Evolutionary conservation across 1,140 invertebrate species (phyloP).

Genomic region (Dufourea novaeangliae): DNA sequence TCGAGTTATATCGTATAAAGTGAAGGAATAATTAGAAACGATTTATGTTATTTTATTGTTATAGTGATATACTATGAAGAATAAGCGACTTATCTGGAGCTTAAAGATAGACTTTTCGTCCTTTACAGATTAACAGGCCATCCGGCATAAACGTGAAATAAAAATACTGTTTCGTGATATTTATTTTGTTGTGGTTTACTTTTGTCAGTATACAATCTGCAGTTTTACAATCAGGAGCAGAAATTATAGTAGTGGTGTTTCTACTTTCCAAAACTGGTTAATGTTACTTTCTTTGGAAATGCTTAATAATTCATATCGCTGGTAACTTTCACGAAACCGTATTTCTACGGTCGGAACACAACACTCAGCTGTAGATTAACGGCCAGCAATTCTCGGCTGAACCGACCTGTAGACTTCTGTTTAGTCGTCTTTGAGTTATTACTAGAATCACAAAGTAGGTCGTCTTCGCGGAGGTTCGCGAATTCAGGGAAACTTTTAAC

Average conservation of each 20-base stretch:
- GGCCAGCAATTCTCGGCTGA: not conserved
- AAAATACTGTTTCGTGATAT: no score
- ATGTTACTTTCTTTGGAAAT: not conserved
- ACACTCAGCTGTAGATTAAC: not conserved
- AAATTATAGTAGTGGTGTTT: not conserved
- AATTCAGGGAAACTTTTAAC: conserved; percentile 19
- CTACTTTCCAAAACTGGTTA: not conserved
- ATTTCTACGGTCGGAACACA: not conserved
- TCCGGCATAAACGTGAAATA: no score
- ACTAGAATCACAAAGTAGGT: conserved; percentile 32
- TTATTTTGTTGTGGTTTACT: no score
- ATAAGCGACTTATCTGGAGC: no score
- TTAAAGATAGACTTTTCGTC: no score
- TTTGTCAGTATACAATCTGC: no score
- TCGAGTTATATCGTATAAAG: no score
- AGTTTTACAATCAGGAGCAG: not conserved
- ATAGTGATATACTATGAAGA: no score
- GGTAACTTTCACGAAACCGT: not conserved
- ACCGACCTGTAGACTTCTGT: not conserved
- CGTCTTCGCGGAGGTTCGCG: not conserved
- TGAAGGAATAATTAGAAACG: no score
- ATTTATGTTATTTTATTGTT: no score
- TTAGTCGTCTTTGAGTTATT: conserved; percentile 38
- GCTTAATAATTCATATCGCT: not conserved
- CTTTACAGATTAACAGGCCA: no score